Percentiles rank a stretch among this genome's conserved stretches.
Evolutionary conservation across 2,888 invertebrate genomes (phyloP).

Genomic region (Hirudinaria manillensis): DNA sequence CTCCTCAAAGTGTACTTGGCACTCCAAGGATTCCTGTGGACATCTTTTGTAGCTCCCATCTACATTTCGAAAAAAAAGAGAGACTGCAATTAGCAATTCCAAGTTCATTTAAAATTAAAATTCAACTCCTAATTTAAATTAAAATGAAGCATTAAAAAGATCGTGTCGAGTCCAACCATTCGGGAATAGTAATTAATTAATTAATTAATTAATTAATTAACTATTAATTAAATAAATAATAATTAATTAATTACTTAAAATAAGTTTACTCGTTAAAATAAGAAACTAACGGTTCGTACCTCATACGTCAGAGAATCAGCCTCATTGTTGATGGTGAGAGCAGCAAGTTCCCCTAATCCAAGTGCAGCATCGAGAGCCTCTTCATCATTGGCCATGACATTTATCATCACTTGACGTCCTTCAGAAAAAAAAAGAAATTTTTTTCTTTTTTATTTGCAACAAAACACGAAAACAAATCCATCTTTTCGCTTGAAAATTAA

Average conservation of each 20-base stretch:
- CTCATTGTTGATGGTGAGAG: slow-evolving; percentile 92
- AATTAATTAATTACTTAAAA: not conserved
- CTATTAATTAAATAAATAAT: not conserved
- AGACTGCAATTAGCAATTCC: not conserved
- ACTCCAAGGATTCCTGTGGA: slow-evolving; percentile 55
- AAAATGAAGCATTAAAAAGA: not conserved
- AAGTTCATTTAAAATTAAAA: slow-evolving; percentile 1
- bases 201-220: not conserved
- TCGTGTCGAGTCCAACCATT: not conserved
- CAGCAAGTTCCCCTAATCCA: slow-evolving; percentile 87
- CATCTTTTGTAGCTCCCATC: slow-evolving; percentile 66
- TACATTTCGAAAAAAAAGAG: slow-evolving; percentile 41
- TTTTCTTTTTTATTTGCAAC: not conserved
- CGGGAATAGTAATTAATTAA: too few species aligned
- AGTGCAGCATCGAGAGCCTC: slow-evolving; percentile 60
- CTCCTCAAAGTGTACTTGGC: slow-evolving; percentile 78
- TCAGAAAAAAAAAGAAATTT: slow-evolving; percentile 4
- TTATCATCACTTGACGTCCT: slow-evolving; percentile 37
- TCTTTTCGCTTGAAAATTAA: not conserved
- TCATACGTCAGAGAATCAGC: slow-evolving; percentile 70
- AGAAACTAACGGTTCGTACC: slow-evolving; percentile 42
- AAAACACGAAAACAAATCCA: not conserved
- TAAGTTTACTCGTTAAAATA: not conserved
- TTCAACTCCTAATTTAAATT: not conserved
- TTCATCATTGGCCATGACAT: slow-evolving; percentile 43